phyloP scores from a whole-genome alignment of 2,888 invertebrate genomes.

The Alentia gelatinosa region DNA sequence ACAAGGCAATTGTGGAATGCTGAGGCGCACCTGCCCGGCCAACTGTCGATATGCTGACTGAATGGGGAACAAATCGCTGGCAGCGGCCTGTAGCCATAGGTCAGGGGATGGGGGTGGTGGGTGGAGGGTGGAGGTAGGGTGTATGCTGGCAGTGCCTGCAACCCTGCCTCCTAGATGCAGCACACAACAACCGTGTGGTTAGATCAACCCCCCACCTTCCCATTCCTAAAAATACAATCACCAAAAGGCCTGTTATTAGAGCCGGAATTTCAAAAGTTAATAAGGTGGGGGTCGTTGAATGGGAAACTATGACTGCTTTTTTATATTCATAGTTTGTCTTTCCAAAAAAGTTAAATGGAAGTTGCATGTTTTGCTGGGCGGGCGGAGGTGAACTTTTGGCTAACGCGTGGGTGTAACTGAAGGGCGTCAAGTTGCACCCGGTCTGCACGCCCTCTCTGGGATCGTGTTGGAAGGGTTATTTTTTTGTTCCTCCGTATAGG shows the following conservation, averaged over 20 bases:
- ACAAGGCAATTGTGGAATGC: slow-evolving; percentile 1
- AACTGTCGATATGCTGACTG: neutral
- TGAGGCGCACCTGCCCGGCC: neutral
- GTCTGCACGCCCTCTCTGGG: neutral
- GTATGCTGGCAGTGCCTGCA: no score
- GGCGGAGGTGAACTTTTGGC: neutral
- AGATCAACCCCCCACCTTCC: no score
- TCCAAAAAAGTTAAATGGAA: neutral
- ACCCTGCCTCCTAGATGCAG: no score
- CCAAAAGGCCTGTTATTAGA: neutral
- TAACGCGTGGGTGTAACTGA: neutral
- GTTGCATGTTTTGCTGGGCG: neutral
- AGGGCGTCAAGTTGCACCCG: neutral
- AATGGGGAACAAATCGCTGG: neutral
- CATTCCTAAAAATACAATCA: no score
- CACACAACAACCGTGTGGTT: no score
- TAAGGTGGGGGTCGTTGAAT: no score
- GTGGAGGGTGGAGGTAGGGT: no score
- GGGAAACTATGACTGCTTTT: neutral
- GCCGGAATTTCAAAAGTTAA: no score
- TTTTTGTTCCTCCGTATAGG: neutral
- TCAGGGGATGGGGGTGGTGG: no score
- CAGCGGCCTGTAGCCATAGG: neutral
- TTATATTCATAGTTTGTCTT: neutral
- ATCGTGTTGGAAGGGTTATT: no score